These are phyloP conservation scores for Suncus etruscus DNA, from an alignment of 2,113 vertebrate species.

Conservation along the genomic window DNA sequence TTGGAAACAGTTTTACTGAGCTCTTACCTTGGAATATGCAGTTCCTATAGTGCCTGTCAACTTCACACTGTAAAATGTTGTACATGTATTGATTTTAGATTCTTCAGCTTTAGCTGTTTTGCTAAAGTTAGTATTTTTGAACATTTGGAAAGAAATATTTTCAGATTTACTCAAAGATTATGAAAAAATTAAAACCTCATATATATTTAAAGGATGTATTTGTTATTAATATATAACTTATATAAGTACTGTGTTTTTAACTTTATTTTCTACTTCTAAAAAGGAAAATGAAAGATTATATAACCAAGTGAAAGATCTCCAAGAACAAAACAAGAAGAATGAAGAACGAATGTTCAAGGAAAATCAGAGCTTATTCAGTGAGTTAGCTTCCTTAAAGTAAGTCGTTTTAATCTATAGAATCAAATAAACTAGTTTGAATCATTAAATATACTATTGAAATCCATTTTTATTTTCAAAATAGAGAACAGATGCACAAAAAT, in stretches of 20 bases:
- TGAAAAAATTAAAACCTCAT: no score
- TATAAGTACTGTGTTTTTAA: constrained; percentile 47
- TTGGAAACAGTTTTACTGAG: not conserved
- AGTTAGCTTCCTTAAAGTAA: constrained; percentile 91
- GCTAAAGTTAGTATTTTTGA: not conserved
- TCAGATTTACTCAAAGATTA: no score
- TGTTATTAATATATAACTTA: not conserved
- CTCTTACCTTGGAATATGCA: not conserved
- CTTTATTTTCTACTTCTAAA: constrained; percentile 63
- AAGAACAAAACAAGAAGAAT: constrained; percentile 91
- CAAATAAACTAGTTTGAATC: constrained; percentile 38
- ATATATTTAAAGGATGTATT: constrained; percentile 33
- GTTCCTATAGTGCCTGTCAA: no score
- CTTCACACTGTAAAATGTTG: not conserved
- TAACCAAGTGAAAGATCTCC: constrained; percentile 92
- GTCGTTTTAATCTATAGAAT: constrained; percentile 71
- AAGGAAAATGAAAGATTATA: constrained; percentile 97
- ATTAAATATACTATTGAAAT: constrained; percentile 27
- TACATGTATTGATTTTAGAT: not conserved
- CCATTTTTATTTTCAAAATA: constrained; percentile 77
- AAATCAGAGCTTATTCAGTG: constrained; percentile 91
- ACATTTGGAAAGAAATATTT: constrained; percentile 49
- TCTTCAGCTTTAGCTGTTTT: constrained; percentile 10
- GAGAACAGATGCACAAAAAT: constrained; percentile 89
- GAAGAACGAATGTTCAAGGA: constrained; percentile 95